Base-by-base conservation (phyloP, 1,140 invertebrate species). In the Goniozus legneri region DNA sequence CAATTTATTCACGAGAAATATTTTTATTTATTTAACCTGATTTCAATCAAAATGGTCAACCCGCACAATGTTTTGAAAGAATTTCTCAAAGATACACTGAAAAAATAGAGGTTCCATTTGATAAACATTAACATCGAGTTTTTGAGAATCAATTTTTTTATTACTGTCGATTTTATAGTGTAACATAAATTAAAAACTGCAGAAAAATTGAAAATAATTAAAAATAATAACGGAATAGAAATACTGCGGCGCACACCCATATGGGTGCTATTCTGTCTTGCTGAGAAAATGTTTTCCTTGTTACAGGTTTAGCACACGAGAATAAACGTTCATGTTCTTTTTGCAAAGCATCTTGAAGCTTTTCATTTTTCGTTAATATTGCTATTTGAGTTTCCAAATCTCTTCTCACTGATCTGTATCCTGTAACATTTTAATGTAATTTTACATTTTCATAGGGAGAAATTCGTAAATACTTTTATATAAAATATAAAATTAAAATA, bases 321-420 rank as follows among this genome's bases (percentile, higher is more conserved):
- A 85, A 83, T 6, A 95, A 73, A n/a, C 69, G 67, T 33, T 80
- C 69, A 58, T 84, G 82, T 66, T 91, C 88, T 2, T 78, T 59
- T 48, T 85, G 78, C 12, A 96, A 69, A 15, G 78, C 75, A 35
- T 82, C 67, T 68, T 87, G 85, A 14, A 99, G 77, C 10, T 81
- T 69, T 44, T 77, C 61, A 64, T 97, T 92, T 33, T 77, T 77
- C 0, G 95, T 98, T 6, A 95, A 79, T 18, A 99, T 75, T 16
- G 88, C 87, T 4, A 97, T 77, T 72, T 98, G 95, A 8, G 88
- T 90, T 79, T 99, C 97, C 3, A 98, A 76, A 72, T 99, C 97
- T 38, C 91, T 82, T 55, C 87, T 81, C 0, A 97, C 90, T 0
- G 96, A 98, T 41, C 88, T 77, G 27, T 77, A 76, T 4, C 78